These are phyloP conservation scores for Dendropsophus ebraccatus DNA, from an alignment of 2,113 vertebrate species.

Conservation along the genomic window DNA sequence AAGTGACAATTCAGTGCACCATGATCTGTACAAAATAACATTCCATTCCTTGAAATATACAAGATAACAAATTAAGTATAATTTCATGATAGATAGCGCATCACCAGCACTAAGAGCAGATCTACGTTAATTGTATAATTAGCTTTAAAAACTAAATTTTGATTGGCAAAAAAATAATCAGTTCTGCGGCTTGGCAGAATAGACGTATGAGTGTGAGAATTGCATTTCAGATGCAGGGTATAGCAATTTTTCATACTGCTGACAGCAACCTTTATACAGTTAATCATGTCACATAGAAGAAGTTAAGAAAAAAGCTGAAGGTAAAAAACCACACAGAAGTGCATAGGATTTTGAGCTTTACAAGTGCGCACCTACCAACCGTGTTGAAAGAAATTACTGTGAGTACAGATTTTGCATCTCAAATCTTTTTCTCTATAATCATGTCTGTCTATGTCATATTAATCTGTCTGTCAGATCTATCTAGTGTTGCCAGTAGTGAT, in stretches of 20 bases:
- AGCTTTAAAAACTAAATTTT: slow-evolving; percentile 3
- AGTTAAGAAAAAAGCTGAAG: slow-evolving; percentile 18
- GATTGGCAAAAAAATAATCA: slow-evolving; percentile 42
- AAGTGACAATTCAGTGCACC: neutral
- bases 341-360: neutral
- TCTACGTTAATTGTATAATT: slow-evolving; percentile 33
- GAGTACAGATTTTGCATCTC: neutral
- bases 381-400: neutral
- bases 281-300: slow-evolving; percentile 48
- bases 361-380: neutral
- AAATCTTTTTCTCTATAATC: neutral
- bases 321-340: slow-evolving; percentile 1
- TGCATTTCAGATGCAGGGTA: slow-evolving; percentile 41
- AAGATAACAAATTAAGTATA: neutral
- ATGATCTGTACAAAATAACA: neutral
- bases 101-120: slow-evolving; percentile 2
- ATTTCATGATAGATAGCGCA: neutral
- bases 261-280: slow-evolving; percentile 47
- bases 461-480: neutral
- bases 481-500: too few species aligned
- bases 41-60: neutral
- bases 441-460: neutral
- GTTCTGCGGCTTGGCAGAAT: slow-evolving; percentile 4
- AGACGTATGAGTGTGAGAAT: slow-evolving; percentile 33
- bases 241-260: slow-evolving; percentile 49